Base-by-base conservation (phyloP, 2,797 vertebrate species). In the Silurus lanzhouensis region DNA sequence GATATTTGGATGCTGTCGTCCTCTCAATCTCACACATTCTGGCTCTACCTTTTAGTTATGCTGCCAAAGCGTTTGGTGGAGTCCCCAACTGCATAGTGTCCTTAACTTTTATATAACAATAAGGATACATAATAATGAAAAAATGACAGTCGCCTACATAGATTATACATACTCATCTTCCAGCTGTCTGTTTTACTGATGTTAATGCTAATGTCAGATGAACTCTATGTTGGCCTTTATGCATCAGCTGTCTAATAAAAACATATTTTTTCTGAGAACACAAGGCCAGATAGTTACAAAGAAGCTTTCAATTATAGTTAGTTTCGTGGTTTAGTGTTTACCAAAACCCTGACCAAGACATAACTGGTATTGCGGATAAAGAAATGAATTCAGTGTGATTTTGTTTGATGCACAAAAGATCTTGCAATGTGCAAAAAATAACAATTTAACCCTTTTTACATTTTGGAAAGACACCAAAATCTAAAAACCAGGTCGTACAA, bases 191-290 rank as follows among this genome's bases (percentile, higher is more conserved):
- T 20, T 44, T 86, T 71, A 87, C 46, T 88, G 66, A 89, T 90
- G 63, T 75, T 87, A 75, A 71, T 82, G 25, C 84, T 78, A 64
- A 67, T 84, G 85, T 88, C 86, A 58, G 52, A 64, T 80, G 80
- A 83, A 72, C 60, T 71, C 70, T 67, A 48, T 61, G 77, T 82
- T 70, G 7, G 0, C 9, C 55, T 20, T 38, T 1, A 17, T 6
- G 9, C 61, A 38, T 27, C 48, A 82, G 19, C 22, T 31, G 27
- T 25, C 83, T 84, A 88, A 88, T 88, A 81, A 64, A 83, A 88
- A 71, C n/a, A 80, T 83, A 22, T 72, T 55, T 60, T 13, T 2
- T 38, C 82, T 64, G 63, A 58, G 61, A 66, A 61, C 46, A 55
- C 72, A 74, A 68, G 66, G 60, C 14, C 38, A 61, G 55, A 7